Percentiles rank a stretch among this genome's conserved stretches.
phyloP scores from a whole-genome alignment of 2,113 vertebrate genomes.

The Malurus alboscapulatus region DNA sequence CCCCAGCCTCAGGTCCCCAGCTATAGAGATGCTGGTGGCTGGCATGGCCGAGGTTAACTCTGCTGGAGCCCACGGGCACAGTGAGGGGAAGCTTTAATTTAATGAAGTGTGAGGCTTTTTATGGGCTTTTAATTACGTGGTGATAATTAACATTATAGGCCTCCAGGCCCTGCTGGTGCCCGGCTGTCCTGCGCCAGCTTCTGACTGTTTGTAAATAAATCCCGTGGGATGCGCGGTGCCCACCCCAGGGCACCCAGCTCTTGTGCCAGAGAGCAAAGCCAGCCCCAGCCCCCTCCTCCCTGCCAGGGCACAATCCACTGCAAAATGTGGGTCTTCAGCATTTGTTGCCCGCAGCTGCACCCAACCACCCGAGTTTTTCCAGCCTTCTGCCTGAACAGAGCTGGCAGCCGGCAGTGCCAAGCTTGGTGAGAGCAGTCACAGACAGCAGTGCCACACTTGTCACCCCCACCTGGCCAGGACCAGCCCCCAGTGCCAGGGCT shows the following conservation, averaged over 20 bases:
- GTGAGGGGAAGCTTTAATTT: slow-evolving; percentile 63
- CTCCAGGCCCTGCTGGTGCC: slow-evolving; percentile 48
- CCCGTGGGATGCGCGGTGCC: fast-evolving
- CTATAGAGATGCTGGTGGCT: not conserved
- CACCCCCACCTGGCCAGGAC: not conserved
- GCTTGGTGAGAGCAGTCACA: not conserved
- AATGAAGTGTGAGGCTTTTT: slow-evolving; percentile 73
- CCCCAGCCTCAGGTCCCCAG: fast-evolving
- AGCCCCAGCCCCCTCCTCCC: not conserved
- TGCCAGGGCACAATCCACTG: fast-evolving
- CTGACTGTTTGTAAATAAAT: slow-evolving; percentile 64
- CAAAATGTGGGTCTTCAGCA: not conserved
- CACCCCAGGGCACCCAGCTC: not conserved
- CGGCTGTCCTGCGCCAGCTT: slow-evolving; percentile 56
- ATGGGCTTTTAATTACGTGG: slow-evolving; percentile 75
- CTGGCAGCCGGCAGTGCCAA: not conserved
- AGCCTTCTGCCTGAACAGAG: not conserved
- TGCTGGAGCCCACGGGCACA: not conserved
- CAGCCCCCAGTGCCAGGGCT: not conserved
- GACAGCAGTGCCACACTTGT: not conserved
- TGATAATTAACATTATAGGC: slow-evolving; percentile 75
- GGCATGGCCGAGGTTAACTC: slow-evolving; percentile 53
- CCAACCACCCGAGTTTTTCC: not conserved
- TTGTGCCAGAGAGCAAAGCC: not conserved
- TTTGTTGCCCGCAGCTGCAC: not conserved